A percentile compares a stretch with the other conserved stretches of the same genome.
Evolutionary conservation across 1,140 invertebrate species (phyloP).

Genomic region (Ostrea edulis): DNA sequence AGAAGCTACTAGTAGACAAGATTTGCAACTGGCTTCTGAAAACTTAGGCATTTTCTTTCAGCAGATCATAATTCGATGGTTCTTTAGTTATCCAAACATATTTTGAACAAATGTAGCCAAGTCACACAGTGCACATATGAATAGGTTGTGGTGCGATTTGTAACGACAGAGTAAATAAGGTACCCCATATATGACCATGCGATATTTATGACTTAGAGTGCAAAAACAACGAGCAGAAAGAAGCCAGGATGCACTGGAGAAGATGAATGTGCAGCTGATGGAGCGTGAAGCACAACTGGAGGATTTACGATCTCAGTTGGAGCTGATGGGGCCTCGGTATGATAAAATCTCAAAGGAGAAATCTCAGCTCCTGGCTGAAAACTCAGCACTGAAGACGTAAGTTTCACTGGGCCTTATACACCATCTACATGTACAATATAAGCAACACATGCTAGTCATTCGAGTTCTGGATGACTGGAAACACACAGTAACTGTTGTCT

Average conservation of each 20-base stretch:
- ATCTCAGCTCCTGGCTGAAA: conserved; percentile 67
- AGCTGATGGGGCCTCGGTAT: conserved; percentile 61
- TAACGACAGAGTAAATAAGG: background rate
- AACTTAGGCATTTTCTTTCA: background rate
- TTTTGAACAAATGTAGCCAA: background rate
- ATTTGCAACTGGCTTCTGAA: background rate
- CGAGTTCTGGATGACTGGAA: background rate
- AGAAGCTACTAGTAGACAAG: conserved; percentile 1
- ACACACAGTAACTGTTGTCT: conserved; percentile 5
- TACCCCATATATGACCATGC: background rate
- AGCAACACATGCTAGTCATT: background rate
- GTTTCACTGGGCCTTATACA: conserved; percentile 53
- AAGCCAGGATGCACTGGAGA: conserved; percentile 73
- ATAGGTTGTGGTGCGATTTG: background rate
- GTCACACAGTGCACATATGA: background rate
- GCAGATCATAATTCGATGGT: background rate
- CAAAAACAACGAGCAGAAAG: conserved; percentile 76
- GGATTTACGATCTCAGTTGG: conserved; percentile 69
- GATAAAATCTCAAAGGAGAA: conserved; percentile 72
- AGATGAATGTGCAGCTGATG: conserved; percentile 69
- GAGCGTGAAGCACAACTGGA: conserved; percentile 71
- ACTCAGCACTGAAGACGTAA: conserved; percentile 73
- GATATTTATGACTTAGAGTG: conserved; percentile 65
- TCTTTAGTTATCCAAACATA: background rate
- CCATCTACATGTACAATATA: background rate